These are phyloP conservation scores for Bufo bufo DNA, from an alignment of 2,113 vertebrate species.

Conservation along the genomic window DNA sequence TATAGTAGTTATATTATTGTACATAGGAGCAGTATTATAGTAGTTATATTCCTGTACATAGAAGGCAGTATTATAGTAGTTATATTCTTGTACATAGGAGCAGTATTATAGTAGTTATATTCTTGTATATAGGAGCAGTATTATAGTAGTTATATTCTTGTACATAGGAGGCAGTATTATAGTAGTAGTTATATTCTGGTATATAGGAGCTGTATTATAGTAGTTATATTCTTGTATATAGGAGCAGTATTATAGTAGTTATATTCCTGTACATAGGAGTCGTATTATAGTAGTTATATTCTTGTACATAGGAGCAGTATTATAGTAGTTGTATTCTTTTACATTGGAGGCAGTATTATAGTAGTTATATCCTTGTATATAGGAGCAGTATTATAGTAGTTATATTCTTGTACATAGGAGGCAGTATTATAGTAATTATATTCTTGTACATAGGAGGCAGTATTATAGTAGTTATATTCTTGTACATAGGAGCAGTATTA, in stretches of 20 bases:
- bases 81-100: too few relatives aligned
- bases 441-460: neutral
- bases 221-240: neutral
- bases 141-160: conserved; percentile 2
- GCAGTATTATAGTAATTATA: conserved; percentile 2
- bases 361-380: neutral
- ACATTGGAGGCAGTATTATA: neutral
- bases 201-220: neutral
- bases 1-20: neutral
- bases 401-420: neutral
- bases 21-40: neutral
- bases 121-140: neutral
- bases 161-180: neutral
- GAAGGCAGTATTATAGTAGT: neutral
- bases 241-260: neutral
- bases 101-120: conserved; percentile 1
- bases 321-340: neutral
- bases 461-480: conserved; percentile 13
- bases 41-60: conserved; percentile 2
- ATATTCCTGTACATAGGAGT: neutral
- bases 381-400: neutral
- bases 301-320: neutral
- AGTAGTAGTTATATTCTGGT: neutral
- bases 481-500: neutral
- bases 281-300: conserved; percentile 5